Evolutionary conservation across 2,113 vertebrate genomes (phyloP).

Genomic region (Tringa solitaria): DNA sequence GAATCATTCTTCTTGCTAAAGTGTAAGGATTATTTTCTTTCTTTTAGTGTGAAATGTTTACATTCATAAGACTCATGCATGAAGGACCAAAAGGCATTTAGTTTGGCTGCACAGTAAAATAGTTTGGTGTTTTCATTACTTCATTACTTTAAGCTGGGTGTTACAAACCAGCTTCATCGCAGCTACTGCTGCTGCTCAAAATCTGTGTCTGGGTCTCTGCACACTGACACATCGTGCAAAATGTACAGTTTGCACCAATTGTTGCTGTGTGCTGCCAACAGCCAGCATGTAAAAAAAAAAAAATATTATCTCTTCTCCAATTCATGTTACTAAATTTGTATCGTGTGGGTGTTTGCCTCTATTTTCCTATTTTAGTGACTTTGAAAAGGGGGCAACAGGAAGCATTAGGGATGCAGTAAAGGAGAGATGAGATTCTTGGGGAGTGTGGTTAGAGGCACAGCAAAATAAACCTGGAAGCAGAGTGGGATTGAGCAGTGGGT

Average conservation of each 20-base stretch:
- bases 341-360: background rate
- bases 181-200: background rate
- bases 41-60: background rate
- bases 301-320: background rate
- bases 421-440: background rate
- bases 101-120: background rate
- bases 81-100: background rate
- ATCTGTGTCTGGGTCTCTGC: background rate
- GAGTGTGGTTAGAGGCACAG: background rate
- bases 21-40: background rate
- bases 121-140: background rate
- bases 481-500: background rate
- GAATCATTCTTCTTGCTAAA: constrained; percentile 22
- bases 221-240: background rate
- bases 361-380: background rate
- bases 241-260: background rate
- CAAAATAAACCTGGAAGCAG: background rate
- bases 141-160: background rate
- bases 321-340: background rate
- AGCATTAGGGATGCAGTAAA: background rate
- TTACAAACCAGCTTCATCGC: background rate
- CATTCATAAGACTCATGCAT: background rate
- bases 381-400: background rate
- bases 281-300: background rate
- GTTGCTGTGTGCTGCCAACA: background rate